These are phyloP conservation scores for Craniophora ligustri DNA, from an alignment of 2,888 invertebrate species.

Conservation along the genomic window DNA sequence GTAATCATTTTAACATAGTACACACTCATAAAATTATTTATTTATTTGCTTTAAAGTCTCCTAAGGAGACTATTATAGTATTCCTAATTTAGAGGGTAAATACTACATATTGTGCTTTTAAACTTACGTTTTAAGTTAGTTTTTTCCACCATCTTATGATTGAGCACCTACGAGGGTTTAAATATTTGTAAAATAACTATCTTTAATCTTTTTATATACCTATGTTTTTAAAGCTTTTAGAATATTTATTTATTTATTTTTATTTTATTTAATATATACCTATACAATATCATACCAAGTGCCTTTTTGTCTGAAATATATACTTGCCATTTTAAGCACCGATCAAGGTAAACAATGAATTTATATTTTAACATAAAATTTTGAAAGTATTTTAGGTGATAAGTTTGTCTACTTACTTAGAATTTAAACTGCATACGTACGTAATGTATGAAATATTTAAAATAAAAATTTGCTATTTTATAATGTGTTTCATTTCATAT, in stretches of 20 bases:
- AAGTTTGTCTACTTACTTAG: constrained; percentile 62
- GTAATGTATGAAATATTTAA: constrained; percentile 36
- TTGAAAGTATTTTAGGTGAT: constrained; percentile 74
- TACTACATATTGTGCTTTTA: constrained; percentile 24
- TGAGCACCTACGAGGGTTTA: no score
- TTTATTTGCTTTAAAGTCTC: constrained; percentile 45
- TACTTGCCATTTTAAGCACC: constrained; percentile 58
- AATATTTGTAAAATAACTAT: constrained; percentile 31
- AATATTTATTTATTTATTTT: background rate
- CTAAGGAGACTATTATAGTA: constrained; percentile 50
- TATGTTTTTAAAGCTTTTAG: constrained; percentile 3
- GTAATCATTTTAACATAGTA: constrained; percentile 23
- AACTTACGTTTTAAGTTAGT: constrained; percentile 14
- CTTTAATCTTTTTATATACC: background rate
- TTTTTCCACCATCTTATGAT: background rate
- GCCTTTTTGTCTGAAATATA: constrained; percentile 30
- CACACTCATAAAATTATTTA: constrained; percentile 36
- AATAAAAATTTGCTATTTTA: constrained; percentile 61
- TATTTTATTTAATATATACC: background rate
- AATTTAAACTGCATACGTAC: constrained; percentile 45
- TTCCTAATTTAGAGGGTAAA: constrained; percentile 34
- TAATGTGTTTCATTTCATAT: constrained; percentile 24
- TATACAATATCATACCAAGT: constrained; percentile 5
- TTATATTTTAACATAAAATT: constrained; percentile 62
- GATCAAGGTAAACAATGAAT: constrained; percentile 61